These are phyloP conservation scores for Bergia sp. DNA, from an alignment of 92 coral and sea anemone species.

Conservation along the genomic window DNA sequence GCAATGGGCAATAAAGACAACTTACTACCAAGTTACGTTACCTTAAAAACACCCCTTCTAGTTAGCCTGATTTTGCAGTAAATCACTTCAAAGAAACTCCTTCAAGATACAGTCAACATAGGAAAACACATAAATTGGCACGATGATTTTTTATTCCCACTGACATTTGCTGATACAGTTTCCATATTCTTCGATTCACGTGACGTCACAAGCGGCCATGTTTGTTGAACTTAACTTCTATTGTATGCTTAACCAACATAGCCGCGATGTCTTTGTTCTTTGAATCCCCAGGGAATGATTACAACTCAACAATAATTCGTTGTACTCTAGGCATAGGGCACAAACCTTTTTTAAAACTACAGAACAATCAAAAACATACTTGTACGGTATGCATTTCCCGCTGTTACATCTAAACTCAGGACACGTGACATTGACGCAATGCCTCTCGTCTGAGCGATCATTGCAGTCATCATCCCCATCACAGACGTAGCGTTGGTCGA, in stretches of 20 bases:
- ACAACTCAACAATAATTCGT: neutral
- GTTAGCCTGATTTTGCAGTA: too few relatives aligned
- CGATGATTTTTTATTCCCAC: too few relatives aligned
- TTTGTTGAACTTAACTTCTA: too few relatives aligned
- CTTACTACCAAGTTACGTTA: neutral
- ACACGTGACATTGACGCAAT: conserved; percentile 63
- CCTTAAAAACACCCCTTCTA: neutral
- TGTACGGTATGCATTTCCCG: conserved; percentile 72
- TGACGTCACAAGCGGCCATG: too few relatives aligned
- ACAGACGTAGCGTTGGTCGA: conserved; percentile 58
- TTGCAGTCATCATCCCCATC: conserved; percentile 93
- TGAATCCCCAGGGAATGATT: too few relatives aligned
- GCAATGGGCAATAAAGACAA: neutral
- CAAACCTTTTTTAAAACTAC: neutral
- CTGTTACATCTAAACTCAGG: conserved; percentile 70
- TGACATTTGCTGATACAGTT: neutral
- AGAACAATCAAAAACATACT: conserved; percentile 44
- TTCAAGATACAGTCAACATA: too few relatives aligned
- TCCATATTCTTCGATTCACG: too few relatives aligned
- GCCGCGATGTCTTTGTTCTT: too few relatives aligned
- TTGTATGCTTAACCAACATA: too few relatives aligned
- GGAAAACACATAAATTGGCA: too few relatives aligned
- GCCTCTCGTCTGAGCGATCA: conserved; percentile 81
- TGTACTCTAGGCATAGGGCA: neutral
- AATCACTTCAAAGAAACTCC: too few relatives aligned